Percentiles rank a stretch among this genome's conserved stretches.
These are phyloP conservation scores for Bradynema listronoti DNA, from an alignment of 1,140 invertebrate genomes.

Conservation along the genomic window DNA sequence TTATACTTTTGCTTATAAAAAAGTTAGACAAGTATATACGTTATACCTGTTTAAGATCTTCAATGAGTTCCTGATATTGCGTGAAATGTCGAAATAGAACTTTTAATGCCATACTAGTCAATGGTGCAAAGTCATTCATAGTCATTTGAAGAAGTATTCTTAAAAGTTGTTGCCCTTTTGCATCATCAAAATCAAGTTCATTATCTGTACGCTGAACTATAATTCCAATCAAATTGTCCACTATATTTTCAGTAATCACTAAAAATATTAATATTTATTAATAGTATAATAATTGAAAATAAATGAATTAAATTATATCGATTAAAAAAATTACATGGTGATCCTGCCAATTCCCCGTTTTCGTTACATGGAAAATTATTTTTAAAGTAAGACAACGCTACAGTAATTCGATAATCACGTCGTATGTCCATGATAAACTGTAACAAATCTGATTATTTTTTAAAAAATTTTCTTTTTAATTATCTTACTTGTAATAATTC, in stretches of 20 bases:
- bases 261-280: too few species aligned
- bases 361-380: slow-evolving; percentile 63
- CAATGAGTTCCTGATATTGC: slow-evolving; percentile 89
- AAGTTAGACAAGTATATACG: not conserved
- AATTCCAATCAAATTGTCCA: slow-evolving; percentile 41
- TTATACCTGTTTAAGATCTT: slow-evolving; percentile 81
- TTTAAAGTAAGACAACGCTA: slow-evolving; percentile 91
- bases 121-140: slow-evolving; percentile 90
- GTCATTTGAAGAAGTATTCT: slow-evolving; percentile 83
- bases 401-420: slow-evolving; percentile 90
- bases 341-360: slow-evolving; percentile 42
- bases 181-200: slow-evolving; percentile 80
- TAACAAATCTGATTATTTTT: slow-evolving; percentile 31
- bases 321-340: slow-evolving; percentile 28
- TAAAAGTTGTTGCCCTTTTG: slow-evolving; percentile 84
- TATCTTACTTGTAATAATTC: slow-evolving; percentile 78
- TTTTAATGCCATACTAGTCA: slow-evolving; percentile 88
- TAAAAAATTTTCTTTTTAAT: slow-evolving; percentile 4
- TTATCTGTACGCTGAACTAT: slow-evolving; percentile 46
- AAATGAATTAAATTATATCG: not conserved
- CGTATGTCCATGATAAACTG: slow-evolving; percentile 93
- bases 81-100: slow-evolving; percentile 95
- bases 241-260: slow-evolving; percentile 46
- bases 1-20: not conserved
- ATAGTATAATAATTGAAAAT: slow-evolving; percentile 2